Conservation (phyloP, 2,888 invertebrate species). For the Chrysopilus asiliformis region DNA sequence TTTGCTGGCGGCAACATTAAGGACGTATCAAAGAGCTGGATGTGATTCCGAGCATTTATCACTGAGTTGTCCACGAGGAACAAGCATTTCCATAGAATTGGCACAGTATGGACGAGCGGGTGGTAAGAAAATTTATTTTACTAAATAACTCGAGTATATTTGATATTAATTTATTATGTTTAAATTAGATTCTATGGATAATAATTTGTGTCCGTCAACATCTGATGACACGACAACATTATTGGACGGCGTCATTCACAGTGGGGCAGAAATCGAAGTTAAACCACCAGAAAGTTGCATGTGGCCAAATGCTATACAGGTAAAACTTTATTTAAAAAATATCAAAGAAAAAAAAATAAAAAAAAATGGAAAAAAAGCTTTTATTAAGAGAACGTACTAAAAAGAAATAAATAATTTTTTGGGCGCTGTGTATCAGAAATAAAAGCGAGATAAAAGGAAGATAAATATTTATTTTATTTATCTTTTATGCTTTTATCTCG, state of each 20-base stretch:
- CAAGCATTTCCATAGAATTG: constrained; percentile 79
- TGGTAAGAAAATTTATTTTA: constrained; percentile 20
- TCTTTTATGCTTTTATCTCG: no score
- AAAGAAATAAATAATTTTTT: no score
- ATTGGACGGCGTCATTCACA: constrained; percentile 29
- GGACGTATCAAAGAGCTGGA: constrained; percentile 81
- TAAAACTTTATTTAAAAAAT: constrained; percentile 36
- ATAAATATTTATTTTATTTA: no score
- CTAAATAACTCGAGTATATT: not conserved
- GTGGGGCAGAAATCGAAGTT: constrained; percentile 42
- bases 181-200: constrained; percentile 32
- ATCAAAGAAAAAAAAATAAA: no score
- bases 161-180: not conserved
- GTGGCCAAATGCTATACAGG: constrained; percentile 64
- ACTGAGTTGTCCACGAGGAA: constrained; percentile 79
- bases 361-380: no score
- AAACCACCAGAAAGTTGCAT: constrained; percentile 45
- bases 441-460: no score
- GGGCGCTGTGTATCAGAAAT: no score
- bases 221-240: constrained; percentile 28
- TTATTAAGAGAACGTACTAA: no score
- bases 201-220: constrained; percentile 32
- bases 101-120: constrained; percentile 71
- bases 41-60: constrained; percentile 84
- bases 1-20: constrained; percentile 67